phyloP scores from a whole-genome alignment of 2,888 invertebrate genomes.

The Caenorhabditis imperialis region DNA sequence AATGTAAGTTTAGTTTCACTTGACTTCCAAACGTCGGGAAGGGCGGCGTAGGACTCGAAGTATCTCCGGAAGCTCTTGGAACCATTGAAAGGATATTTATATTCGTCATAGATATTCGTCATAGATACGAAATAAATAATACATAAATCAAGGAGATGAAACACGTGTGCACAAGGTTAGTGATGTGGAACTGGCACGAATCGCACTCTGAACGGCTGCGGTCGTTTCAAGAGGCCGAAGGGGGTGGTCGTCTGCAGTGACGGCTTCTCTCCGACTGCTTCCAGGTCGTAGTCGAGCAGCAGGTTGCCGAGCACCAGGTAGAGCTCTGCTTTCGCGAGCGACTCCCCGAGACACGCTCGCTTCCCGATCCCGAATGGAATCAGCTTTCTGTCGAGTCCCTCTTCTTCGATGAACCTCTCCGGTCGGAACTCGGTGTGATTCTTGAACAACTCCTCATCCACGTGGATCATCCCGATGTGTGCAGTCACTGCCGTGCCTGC shows the following conservation, averaged over 20 bases:
- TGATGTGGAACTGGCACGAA: conserved; percentile 7
- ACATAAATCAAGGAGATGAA: no score
- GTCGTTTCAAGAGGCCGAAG: conserved; percentile 26
- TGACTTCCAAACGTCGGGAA: no score
- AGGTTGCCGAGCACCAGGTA: conserved; percentile 55
- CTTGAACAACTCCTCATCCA: conserved; percentile 36
- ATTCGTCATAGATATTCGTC: no score
- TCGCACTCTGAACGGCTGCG: conserved; percentile 15
- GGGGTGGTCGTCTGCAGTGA: conserved; percentile 19
- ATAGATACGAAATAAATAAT: no score
- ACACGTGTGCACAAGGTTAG: no score
- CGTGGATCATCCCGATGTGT: conserved; percentile 44
- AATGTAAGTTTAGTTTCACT: no score
- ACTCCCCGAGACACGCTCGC: conserved; percentile 54
- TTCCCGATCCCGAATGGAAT: conserved; percentile 60
- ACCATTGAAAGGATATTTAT: no score
- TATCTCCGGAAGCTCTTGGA: no score
- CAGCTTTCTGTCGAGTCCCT: conserved; percentile 12
- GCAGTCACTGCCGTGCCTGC: conserved; percentile 41
- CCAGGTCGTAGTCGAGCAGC: conserved; percentile 35
- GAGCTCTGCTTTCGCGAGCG: conserved; percentile 54
- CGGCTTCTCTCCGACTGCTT: conserved; percentile 20
- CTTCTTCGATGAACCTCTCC: conserved; percentile 13
- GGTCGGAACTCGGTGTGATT: conserved; percentile 27
- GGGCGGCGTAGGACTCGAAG: no score